Evolutionary conservation across 2,797 vertebrate species (phyloP), one percentile per base, ranked within the genome.

Genomic region (Melopsittacus undulatus): DNA sequence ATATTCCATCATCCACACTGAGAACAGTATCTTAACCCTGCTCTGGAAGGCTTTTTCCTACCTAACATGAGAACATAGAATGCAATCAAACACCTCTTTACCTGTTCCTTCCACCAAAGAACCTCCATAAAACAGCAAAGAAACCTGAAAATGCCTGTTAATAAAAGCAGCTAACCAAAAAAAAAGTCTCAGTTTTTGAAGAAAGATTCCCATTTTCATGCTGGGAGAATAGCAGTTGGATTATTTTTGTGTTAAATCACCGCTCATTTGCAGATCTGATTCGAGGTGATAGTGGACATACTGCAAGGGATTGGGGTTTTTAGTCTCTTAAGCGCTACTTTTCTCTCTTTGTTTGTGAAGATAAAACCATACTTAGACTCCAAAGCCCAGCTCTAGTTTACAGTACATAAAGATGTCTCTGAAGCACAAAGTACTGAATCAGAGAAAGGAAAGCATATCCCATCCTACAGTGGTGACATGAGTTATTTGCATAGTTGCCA

Each of bases 401-500:
- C 54, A 42, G 74, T 89, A 72, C 73, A 93, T 91, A 88, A 92
- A 97, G 92, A 96, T 57, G 78, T 86, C 59, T 93, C 61, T 43
- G 68, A 70, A 83, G 66, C 78, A 84, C 67, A 56, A 95, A 87
- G 90, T 91, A 92, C 72, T 94, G 82, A 96, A 87, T 79, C 75
- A 92, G 80, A 87, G 79, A 88, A 87, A 90, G 83, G 77, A 91
- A 85, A 96, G 88, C 49, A 93, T 78, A 96, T 87, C 92, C 93
- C 81, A 92, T 90, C 89, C 83, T 86, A 83, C 40, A 92, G 80
- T 15, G 74, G 88, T 57, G 74, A 95, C 93, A 95, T 77, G 90
- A 96, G 83, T 97, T 96, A 98, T 96, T 96, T 97, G 93, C 95
- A 95, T 97, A 97, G 97, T 95, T 97, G 96, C 95, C 95, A 97